A percentile compares a stretch with the other conserved stretches of the same genome.
Evolutionary conservation across 2,797 vertebrate genomes (phyloP).

Genomic region (Pagetopsis macropterus): DNA sequence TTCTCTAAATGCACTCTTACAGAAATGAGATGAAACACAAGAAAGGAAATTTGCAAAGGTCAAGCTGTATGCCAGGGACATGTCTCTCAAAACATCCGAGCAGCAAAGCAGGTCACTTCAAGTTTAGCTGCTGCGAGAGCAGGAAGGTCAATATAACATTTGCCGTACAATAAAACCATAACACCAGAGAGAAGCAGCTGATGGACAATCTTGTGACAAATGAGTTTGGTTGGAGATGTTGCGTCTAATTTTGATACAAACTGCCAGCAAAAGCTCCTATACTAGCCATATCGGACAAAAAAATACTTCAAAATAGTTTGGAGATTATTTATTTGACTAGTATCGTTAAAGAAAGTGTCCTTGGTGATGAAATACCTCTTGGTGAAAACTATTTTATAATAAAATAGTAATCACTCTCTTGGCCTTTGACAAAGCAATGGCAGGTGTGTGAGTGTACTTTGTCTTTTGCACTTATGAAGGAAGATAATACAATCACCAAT

Average conservation of each 20-base stretch:
- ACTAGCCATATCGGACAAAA: slow-evolving; percentile 59
- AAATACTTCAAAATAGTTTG: neutral
- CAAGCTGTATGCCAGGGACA: slow-evolving; percentile 83
- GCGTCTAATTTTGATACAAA: slow-evolving; percentile 93
- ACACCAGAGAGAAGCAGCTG: slow-evolving; percentile 89
- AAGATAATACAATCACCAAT: neutral
- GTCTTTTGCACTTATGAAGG: neutral
- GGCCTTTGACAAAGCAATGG: neutral
- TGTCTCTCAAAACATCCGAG: slow-evolving; percentile 81
- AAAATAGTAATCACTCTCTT: neutral
- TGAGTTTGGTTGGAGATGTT: slow-evolving; percentile 90
- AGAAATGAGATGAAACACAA: slow-evolving; percentile 9
- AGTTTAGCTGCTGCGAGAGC: slow-evolving; percentile 91
- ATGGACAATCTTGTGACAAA: slow-evolving; percentile 90
- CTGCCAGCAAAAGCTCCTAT: slow-evolving; percentile 83
- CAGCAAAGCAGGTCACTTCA: slow-evolving; percentile 88
- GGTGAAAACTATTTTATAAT: slow-evolving; percentile 10
- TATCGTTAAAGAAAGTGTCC: neutral
- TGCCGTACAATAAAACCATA: slow-evolving; percentile 91
- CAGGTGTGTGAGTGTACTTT: neutral
- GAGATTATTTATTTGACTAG: slow-evolving; percentile 7
- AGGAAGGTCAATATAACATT: slow-evolving; percentile 92
- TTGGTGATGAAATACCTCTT: neutral
- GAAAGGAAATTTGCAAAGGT: slow-evolving; percentile 68
- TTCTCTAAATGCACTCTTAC: neutral